Evolutionary conservation across 2,888 invertebrate species (phyloP), one percentile per base, ranked within the genome.

Genomic region (Tiliacea citrago): DNA sequence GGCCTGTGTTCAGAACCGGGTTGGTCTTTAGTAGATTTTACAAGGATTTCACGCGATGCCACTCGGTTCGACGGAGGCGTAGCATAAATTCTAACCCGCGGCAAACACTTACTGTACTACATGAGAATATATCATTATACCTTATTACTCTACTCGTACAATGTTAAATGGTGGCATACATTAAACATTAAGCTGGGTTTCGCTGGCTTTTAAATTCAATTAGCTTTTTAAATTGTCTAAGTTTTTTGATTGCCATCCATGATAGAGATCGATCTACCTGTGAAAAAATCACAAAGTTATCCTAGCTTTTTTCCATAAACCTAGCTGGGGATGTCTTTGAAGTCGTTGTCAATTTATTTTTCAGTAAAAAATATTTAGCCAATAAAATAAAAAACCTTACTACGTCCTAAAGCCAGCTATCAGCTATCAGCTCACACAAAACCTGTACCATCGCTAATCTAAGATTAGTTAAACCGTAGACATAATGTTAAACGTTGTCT

Each of bases 41-140:
- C 89, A 89, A 91, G 85, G 83, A 91, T 95, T 95, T 95, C 93
- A 95, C 93, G 95, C 93, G 89, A 93, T 93, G 94, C 94, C 94
- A 93, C 87, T 88, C 70, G 85, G 77, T 78, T 77, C 78, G 72
- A 79, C 47, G 70, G 83, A 88, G 83, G 86, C 84, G 86, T 86
- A 82, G 79, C 78, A 85, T 90, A 90, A 91, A 88, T 84, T 88
- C 87, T 90, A 86, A 88, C 90, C 89, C 57, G 82, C 75, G 89
- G 92, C 88, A 80, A 86, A 86, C 80, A 77, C 75, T 82, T 79
- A 84, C 86, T 81, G 84, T 76, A 69, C 47, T 83, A 84, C 86
- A 85, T 84, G 88, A 88, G 89, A 90, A 90, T 91, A 86, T 89
- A 88, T 88, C 82, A 88, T 90, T 89, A 90, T 77, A 71, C 78